Evolutionary conservation across 2,888 invertebrate genomes (phyloP), one percentile per base, ranked within the genome.

Genomic region (Esperia sulphurella): DNA sequence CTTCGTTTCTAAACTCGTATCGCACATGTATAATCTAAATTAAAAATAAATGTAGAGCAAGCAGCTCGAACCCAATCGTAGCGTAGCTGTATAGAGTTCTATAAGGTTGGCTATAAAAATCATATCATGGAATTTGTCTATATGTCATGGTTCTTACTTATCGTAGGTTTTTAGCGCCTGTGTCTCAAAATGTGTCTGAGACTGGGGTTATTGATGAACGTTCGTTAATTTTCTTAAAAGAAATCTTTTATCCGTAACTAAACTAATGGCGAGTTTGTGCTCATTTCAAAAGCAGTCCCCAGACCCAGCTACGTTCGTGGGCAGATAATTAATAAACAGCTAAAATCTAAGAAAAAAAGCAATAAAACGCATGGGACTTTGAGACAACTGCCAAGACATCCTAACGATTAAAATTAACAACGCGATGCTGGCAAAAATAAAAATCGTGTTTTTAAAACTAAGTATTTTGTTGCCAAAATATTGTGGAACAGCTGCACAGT

Each of bases 331-430:
- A 86, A 79, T 81, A 79, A 74, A 76, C 68, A 67, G 61, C 72
- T 70, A 68, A 79, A 79, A 74, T 71, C 65, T 70, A 71, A 64
- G 72, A 78, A 70, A 75, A n/a, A 75, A 76, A 79, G 77, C 67
- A 74, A 83, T 83, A 86, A 85, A 85, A 73, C 64, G 71, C 73
- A 71, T 71, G 71, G 74, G 64, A 63, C 83, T 83, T 84, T 84
- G 83, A 80, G 72, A 75, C 78, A 79, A 75, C 79, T 87, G 88
- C 88, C 87, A 88, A 88, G 83, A 83, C 64, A 73, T 82, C 72
- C 73, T 76, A 76, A 78, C 73, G 83, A 87, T 86, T 82, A 83
- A 83, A 86, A 85, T 84, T 80, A 81, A 83, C 75, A 78, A 68
- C 74, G 58, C 62, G 61, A 58, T 61, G 71, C 65, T 52, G 58